phyloP scores from a whole-genome alignment of 2,888 invertebrate genomes.

The Rotaria magnacalcarata region DNA sequence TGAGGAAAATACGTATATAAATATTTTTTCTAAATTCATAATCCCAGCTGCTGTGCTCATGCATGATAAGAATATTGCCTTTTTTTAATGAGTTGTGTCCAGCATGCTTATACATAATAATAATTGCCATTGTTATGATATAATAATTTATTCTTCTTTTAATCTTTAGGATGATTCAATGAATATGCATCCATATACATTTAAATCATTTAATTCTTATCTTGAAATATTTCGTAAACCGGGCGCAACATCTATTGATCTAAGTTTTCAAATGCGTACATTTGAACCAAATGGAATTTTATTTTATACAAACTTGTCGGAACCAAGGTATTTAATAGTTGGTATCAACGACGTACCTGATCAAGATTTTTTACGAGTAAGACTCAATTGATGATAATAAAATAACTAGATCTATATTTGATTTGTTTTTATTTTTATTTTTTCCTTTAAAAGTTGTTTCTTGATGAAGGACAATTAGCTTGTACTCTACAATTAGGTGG shows the following conservation, averaged over 20 bases:
- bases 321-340: slow-evolving; percentile 48
- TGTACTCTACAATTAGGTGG: slow-evolving; percentile 41
- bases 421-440: slow-evolving; percentile 39
- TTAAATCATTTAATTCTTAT: slow-evolving; percentile 53
- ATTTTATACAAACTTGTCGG: slow-evolving; percentile 51
- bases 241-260: slow-evolving; percentile 48
- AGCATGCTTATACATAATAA: neutral
- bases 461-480: slow-evolving; percentile 49
- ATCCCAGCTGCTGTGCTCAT: neutral
- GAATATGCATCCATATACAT: slow-evolving; percentile 51
- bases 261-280: slow-evolving; percentile 55
- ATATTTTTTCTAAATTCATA: neutral
- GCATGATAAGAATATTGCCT: neutral
- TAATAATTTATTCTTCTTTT: too few relatives aligned
- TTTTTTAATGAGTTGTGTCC: neutral
- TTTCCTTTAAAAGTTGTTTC: slow-evolving; percentile 50
- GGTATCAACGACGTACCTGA: slow-evolving; percentile 42
- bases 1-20: neutral
- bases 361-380: slow-evolving; percentile 33
- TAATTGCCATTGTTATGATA: too few relatives aligned
- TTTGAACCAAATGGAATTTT: slow-evolving; percentile 56
- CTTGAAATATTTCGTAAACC: slow-evolving; percentile 49
- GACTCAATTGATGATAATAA: neutral
- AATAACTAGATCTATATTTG: neutral
- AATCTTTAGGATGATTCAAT: slow-evolving; percentile 17